Conservation (phyloP, 2,797 vertebrate species). For the Podargus strigoides region DNA sequence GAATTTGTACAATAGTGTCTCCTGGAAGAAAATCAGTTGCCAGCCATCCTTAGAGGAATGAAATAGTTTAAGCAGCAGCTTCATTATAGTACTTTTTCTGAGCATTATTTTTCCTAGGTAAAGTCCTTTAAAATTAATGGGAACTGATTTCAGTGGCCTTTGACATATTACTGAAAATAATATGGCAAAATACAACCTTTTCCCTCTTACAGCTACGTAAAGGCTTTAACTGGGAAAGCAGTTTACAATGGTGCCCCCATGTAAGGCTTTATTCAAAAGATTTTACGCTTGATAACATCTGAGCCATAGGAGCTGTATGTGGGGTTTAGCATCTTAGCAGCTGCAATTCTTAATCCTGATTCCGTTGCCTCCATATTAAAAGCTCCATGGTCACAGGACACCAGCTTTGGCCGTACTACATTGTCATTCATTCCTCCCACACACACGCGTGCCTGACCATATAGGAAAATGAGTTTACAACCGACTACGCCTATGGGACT, state of each 20-base stretch:
- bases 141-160: slow-evolving; percentile 70
- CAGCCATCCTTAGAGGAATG: slow-evolving; percentile 1
- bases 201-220: slow-evolving; percentile 34
- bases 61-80: slow-evolving; percentile 48
- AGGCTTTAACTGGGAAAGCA: slow-evolving; percentile 68
- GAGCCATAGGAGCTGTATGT: slow-evolving; percentile 59
- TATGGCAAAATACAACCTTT: slow-evolving; percentile 59
- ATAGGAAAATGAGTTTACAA: slow-evolving; percentile 42
- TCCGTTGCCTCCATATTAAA: slow-evolving; percentile 69
- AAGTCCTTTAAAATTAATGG: slow-evolving; percentile 67
- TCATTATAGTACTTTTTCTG: slow-evolving; percentile 47
- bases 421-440: slow-evolving; percentile 58
- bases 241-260: slow-evolving; percentile 61
- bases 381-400: slow-evolving; percentile 59
- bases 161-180: slow-evolving; percentile 68
- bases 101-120: slow-evolving; percentile 61
- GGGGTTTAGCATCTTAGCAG: slow-evolving; percentile 71
- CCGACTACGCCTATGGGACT: not conserved
- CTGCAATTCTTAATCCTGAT: slow-evolving; percentile 70
- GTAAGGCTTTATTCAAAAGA: slow-evolving; percentile 69
- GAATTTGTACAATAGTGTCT: not conserved
- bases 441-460: slow-evolving; percentile 29
- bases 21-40: slow-evolving; percentile 13
- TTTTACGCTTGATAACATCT: slow-evolving; percentile 65
- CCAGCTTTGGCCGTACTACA: slow-evolving; percentile 13